Conservation (phyloP, 1,140 invertebrate species). For the Rhyzopertha dominica region DNA sequence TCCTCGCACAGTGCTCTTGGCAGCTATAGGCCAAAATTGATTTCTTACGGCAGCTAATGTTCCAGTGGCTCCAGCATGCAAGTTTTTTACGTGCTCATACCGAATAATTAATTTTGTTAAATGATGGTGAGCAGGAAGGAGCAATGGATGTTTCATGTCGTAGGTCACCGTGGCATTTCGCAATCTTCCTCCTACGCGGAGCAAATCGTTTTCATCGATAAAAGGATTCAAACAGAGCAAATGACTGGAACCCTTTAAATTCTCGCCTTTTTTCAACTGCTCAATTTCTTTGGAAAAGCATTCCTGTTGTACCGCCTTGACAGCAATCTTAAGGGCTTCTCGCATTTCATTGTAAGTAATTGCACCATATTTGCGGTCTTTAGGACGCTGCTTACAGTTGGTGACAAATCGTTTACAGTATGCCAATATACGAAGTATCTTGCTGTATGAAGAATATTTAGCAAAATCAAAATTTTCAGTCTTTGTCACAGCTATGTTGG, state of each 20-base stretch:
- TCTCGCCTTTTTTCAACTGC: conserved; percentile 4
- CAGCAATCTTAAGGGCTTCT: too few species aligned
- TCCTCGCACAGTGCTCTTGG: conserved; percentile 6
- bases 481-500: too few species aligned
- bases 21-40: conserved; percentile 19
- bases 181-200: conserved; percentile 33
- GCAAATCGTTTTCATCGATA: conserved; percentile 22
- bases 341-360: too few species aligned
- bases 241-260: conserved; percentile 8
- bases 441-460: too few species aligned
- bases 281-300: conserved; percentile 13
- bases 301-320: conserved; percentile 14
- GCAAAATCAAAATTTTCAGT: too few species aligned
- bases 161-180: conserved; percentile 23
- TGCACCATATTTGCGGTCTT: too few species aligned
- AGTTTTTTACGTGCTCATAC: conserved; percentile 18
- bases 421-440: too few species aligned
- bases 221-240: conserved; percentile 21
- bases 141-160: conserved; percentile 24
- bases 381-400: too few species aligned
- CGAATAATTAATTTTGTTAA: conserved; percentile 20
- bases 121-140: conserved; percentile 20
- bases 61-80: conserved; percentile 12
- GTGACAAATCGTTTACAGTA: too few species aligned
- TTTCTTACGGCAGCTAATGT: conserved; percentile 13